These are phyloP conservation scores for Papilio glaucus DNA, from an alignment of 1,140 invertebrate species.

Conservation along the genomic window DNA sequence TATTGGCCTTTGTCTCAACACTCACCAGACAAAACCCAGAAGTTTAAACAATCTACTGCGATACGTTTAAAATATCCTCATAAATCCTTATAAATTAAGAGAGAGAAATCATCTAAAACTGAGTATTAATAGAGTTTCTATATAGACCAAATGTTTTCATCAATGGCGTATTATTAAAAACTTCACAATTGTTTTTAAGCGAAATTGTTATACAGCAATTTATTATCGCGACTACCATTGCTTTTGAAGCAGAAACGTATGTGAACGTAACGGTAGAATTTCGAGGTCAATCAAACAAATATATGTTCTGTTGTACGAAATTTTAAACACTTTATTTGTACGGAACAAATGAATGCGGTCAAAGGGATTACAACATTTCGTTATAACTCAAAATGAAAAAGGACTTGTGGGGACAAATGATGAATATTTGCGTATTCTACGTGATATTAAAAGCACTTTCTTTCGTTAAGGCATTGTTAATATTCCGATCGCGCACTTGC, in stretches of 20 bases:
- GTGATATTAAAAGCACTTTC: constrained; percentile 6
- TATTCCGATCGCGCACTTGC: constrained; percentile 15
- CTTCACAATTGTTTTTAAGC: too few species aligned
- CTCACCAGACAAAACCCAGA: too few species aligned
- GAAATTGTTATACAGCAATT: too few species aligned
- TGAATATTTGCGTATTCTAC: neutral
- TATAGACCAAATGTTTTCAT: too few species aligned
- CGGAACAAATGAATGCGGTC: neutral
- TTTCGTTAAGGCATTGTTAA: constrained; percentile 8
- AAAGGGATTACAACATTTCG: neutral
- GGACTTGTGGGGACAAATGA: neutral
- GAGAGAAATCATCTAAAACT: too few species aligned
- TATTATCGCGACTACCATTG: neutral
- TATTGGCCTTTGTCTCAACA: too few species aligned
- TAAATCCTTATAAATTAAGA: too few species aligned
- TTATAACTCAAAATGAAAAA: neutral
- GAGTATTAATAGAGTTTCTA: too few species aligned
- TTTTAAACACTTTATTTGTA: neutral
- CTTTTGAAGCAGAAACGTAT: neutral
- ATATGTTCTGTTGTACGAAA: neutral
- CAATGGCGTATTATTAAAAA: too few species aligned
- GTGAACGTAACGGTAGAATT: too few species aligned
- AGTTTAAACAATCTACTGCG: too few species aligned
- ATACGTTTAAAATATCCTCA: too few species aligned
- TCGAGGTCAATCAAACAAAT: neutral